Evolutionary conservation across 2,113 vertebrate species (phyloP), one percentile per base, ranked within the genome.

Genomic region (Picathartes gymnocephalus): DNA sequence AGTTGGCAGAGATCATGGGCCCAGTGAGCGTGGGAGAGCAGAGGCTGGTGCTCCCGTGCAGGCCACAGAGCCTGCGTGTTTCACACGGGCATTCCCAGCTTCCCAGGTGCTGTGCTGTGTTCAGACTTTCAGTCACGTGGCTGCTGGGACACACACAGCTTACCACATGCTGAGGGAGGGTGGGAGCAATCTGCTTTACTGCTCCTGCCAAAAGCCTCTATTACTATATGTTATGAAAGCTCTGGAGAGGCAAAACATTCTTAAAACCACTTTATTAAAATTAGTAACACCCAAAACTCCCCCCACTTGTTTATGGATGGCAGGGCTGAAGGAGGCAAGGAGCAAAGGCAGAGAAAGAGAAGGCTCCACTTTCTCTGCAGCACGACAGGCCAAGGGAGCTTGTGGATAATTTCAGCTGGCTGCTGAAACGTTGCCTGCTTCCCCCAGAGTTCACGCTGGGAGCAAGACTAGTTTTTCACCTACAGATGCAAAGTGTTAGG

Each of bases 151-250:
- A 86, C 47, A 77, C 76, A 24, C 60, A 47, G 80, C 83, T 92
- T 14, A 70, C 88, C 6, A 0, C 81, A 68, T 30, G 86, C 91
- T 78, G 17, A 25, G 33, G 48, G 58, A 88, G 91, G 83, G 76
- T 74, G 83, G 83, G 64, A 95, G 80, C 91, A 88, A 90, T 93
- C 86, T 77, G 92, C 88, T 91, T 92, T 76, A 47, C 80, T 60
- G 51, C 65, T 96, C 77, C 31, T 86, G 77, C 83, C 94, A 94
- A 86, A 81, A 92, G 86, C 83, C 65, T 95, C 91, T 70, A 66
- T 84, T 88, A 94, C 65, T 51, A 1, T 13, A 56, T 11, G 58
- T 88, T 90, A 89, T 80, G 85, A 95, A 94, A 96, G 92, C 79
- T 93, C 56, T 28, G 39, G 58, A 94, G 71, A 77, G 27, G 23